phyloP scores from a whole-genome alignment of 2,888 invertebrate species.

The Nezara viridula region DNA sequence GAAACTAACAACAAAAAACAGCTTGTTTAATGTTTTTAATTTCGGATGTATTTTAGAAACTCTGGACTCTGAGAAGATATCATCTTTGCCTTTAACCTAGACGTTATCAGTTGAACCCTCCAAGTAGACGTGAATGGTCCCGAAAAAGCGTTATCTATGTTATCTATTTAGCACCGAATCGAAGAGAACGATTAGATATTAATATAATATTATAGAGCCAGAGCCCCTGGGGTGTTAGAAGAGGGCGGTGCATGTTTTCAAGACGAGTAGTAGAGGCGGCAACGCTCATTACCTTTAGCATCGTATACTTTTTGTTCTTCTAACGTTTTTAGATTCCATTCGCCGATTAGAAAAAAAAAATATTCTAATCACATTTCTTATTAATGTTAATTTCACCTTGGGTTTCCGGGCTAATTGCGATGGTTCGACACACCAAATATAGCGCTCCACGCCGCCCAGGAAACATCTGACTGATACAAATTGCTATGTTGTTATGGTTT shows the following conservation, averaged over 20 bases:
- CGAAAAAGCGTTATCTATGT: neutral
- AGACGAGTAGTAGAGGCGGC: neutral
- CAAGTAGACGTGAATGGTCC: neutral
- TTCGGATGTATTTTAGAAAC: neutral
- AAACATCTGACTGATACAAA: neutral
- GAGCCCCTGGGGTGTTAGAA: neutral
- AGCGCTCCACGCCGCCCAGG: neutral
- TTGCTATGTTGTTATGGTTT: neutral
- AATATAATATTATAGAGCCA: neutral
- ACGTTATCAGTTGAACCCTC: neutral
- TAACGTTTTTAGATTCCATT: neutral
- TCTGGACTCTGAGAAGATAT: neutral
- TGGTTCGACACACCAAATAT: neutral
- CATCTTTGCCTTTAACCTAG: neutral
- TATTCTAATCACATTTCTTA: conserved; percentile 23
- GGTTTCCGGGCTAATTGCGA: neutral
- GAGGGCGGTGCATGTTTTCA: conserved; percentile 5
- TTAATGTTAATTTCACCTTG: conserved; percentile 41
- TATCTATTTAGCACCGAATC: neutral
- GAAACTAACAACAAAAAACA: neutral
- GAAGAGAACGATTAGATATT: neutral
- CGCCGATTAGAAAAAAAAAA: neutral
- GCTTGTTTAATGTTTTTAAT: neutral
- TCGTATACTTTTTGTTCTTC: conserved; percentile 21
- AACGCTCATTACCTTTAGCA: conserved; percentile 40